These are phyloP conservation scores for Trachelus tabidus DNA, from an alignment of 2,888 invertebrate species.

Conservation along the genomic window DNA sequence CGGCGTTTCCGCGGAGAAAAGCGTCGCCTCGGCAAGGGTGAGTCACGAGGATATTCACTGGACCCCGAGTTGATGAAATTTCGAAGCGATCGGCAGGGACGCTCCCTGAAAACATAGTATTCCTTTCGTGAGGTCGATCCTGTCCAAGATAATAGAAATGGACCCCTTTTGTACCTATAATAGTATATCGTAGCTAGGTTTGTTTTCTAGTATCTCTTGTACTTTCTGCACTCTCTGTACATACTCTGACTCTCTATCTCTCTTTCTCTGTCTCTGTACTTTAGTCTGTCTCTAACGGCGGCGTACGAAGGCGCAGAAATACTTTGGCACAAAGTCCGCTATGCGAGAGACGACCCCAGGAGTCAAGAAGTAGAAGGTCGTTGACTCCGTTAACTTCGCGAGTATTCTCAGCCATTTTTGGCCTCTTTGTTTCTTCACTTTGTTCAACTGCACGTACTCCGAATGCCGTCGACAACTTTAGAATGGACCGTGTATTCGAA, in stretches of 20 bases:
- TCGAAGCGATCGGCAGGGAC: not conserved
- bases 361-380: slow-evolving; percentile 28
- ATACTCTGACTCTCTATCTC: not conserved
- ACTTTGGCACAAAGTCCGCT: slow-evolving; percentile 37
- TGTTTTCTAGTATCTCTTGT: not conserved
- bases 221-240: not conserved
- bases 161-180: not conserved
- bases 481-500: not conserved
- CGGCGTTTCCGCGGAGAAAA: slow-evolving; percentile 87
- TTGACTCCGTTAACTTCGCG: slow-evolving; percentile 30
- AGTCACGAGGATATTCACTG: slow-evolving; percentile 41
- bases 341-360: slow-evolving; percentile 15
- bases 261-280: not conserved
- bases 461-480: not conserved
- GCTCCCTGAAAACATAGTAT: not conserved
- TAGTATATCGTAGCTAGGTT: not conserved
- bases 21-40: slow-evolving; percentile 85
- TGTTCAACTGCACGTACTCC: not conserved
- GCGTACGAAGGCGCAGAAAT: slow-evolving; percentile 29
- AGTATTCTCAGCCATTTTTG: not conserved
- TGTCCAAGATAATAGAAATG: not conserved
- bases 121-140: not conserved
- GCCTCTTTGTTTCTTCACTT: not conserved
- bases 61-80: not conserved
- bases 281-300: not conserved